phyloP scores from a whole-genome alignment of 2,888 invertebrate species.

The Drosophila cracens region DNA sequence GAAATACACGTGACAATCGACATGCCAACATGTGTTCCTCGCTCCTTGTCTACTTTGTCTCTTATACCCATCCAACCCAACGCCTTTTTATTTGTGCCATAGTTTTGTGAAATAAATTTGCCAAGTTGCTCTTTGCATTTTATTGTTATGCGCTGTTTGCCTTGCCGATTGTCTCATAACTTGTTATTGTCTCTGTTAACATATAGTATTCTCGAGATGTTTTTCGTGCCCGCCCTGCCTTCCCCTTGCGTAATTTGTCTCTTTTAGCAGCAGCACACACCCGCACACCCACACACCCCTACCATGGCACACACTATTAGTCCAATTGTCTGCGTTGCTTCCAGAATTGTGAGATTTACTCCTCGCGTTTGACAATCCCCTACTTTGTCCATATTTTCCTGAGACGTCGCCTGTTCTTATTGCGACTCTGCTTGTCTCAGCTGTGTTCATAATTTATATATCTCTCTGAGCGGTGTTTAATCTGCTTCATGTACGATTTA shows the following conservation, averaged over 20 bases:
- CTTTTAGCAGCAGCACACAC: conserved; percentile 26
- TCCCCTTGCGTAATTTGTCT: conserved; percentile 51
- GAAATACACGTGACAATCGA: conserved; percentile 67
- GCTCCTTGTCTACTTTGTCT: conserved; percentile 2
- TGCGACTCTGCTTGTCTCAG: conserved; percentile 25
- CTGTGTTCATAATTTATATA: conserved; percentile 55
- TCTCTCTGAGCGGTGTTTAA: conserved; percentile 43
- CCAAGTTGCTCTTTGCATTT: conserved; percentile 68
- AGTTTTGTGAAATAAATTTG: conserved; percentile 72
- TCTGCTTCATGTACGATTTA: conserved; percentile 55
- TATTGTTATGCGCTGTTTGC: conserved; percentile 66
- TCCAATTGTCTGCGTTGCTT: conserved; percentile 42
- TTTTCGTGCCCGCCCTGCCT: conserved; percentile 19
- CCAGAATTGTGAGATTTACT: conserved; percentile 21
- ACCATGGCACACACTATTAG: conserved; percentile 15
- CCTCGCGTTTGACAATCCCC: conserved; percentile 24
- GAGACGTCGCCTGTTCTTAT: background rate
- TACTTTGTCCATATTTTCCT: conserved; percentile 1
- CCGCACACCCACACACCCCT: background rate
- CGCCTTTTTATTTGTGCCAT: conserved; percentile 67
- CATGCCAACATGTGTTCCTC: conserved; percentile 66
- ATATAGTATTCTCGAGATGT: conserved; percentile 53
- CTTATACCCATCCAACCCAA: conserved; percentile 1
- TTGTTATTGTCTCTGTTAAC: conserved; percentile 80
- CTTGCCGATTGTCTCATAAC: conserved; percentile 59